Evolutionary conservation across 2,113 vertebrate genomes (phyloP).

Genomic region (Lagopus leucura): DNA sequence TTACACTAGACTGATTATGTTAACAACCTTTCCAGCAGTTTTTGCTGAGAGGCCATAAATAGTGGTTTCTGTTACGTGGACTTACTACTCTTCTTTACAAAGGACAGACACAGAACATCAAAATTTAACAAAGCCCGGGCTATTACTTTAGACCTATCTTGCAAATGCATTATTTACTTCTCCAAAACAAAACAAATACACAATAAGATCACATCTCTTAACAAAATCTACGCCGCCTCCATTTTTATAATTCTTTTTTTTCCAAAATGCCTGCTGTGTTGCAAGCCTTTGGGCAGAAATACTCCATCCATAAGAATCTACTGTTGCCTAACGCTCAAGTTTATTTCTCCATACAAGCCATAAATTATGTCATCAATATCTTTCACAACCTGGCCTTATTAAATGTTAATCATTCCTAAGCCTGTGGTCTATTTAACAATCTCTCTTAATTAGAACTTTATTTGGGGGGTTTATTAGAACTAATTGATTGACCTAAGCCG

Average conservation of each 20-base stretch:
- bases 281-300: neutral
- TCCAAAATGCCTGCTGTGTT: neutral
- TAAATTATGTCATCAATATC: conserved; percentile 58
- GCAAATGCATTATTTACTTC: neutral
- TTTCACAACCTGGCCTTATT: conserved; percentile 53
- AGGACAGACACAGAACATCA: neutral
- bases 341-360: neutral
- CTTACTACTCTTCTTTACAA: neutral
- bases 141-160: neutral
- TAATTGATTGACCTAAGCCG: conserved; percentile 72
- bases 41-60: neutral
- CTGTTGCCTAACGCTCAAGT: neutral
- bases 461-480: conserved; percentile 68
- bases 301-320: neutral
- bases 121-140: neutral
- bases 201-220: neutral
- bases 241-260: neutral
- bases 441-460: conserved; percentile 72
- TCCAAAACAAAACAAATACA: neutral
- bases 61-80: neutral
- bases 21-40: neutral
- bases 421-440: conserved; percentile 64
- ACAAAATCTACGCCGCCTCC: neutral
- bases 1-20: neutral
- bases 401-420: conserved; percentile 68